phyloP scores from a whole-genome alignment of 2,888 invertebrate genomes.

The Caenorhabditis becei region DNA sequence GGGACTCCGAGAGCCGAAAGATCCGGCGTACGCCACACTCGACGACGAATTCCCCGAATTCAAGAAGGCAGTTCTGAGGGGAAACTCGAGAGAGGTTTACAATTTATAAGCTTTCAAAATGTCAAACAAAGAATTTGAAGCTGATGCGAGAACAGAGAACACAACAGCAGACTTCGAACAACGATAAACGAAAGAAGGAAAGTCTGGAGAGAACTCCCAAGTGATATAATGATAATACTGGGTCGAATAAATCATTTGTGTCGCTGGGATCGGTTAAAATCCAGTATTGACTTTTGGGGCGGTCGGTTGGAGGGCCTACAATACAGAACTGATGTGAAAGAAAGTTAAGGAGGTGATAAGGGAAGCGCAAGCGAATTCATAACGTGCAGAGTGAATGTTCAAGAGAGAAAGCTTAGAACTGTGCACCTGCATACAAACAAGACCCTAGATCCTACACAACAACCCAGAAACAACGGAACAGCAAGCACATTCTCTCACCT shows the following conservation, averaged over 20 bases:
- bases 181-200: neutral
- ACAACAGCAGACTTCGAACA: neutral
- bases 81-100: slow-evolving; percentile 8
- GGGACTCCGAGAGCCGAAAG: slow-evolving; percentile 8
- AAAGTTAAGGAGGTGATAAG: too few relatives aligned
- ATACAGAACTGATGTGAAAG: too few relatives aligned
- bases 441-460: neutral
- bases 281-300: too few relatives aligned
- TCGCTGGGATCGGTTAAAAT: neutral
- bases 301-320: too few relatives aligned
- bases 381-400: too few relatives aligned
- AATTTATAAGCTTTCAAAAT: neutral
- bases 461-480: neutral
- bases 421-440: too few relatives aligned
- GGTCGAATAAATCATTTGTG: neutral
- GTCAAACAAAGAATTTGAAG: neutral
- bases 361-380: too few relatives aligned
- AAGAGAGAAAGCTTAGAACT: too few relatives aligned
- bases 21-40: slow-evolving; percentile 31
- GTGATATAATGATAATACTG: neutral
- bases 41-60: slow-evolving; percentile 23
- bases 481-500: too few relatives aligned
- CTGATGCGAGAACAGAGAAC: neutral
- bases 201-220: neutral
- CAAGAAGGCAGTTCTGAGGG: slow-evolving; percentile 20